Conservation (phyloP, 2,113 vertebrate species). For the Clarias gariepinus region DNA sequence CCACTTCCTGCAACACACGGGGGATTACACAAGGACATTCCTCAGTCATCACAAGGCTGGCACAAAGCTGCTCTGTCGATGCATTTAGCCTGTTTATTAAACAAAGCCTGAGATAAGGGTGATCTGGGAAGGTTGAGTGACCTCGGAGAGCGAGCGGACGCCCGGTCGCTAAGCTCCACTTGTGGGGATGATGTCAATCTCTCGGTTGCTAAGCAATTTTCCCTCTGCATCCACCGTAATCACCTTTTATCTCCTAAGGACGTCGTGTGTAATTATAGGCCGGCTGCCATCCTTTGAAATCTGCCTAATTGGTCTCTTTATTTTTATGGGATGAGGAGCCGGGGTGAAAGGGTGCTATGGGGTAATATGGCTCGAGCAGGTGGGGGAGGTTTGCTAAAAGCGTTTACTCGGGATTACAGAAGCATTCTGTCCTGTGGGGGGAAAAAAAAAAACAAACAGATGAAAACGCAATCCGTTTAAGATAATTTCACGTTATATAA, state of each 20-base stretch:
- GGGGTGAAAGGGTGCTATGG: constrained; percentile 56
- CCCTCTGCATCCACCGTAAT: constrained; percentile 59
- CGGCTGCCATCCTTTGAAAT: constrained; percentile 73
- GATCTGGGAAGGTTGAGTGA: constrained; percentile 43
- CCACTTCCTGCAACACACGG: not conserved
- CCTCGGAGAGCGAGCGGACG: constrained; percentile 43
- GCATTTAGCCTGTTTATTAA: constrained; percentile 26
- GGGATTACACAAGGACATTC: constrained; percentile 19
- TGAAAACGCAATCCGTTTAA: not conserved
- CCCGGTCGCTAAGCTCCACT: constrained; percentile 46
- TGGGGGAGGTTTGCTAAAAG: constrained; percentile 4
- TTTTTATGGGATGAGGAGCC: constrained; percentile 67
- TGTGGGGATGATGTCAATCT: constrained; percentile 55
- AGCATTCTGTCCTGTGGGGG: constrained; percentile 12
- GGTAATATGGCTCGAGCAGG: constrained; percentile 53
- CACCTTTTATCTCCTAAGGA: constrained; percentile 68
- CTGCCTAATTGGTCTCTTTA: constrained; percentile 75
- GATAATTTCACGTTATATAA: constrained; percentile 14
- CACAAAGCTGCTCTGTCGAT: constrained; percentile 26
- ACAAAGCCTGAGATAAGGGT: constrained; percentile 42
- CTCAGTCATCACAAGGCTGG: constrained; percentile 12
- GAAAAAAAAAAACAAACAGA: not conserved
- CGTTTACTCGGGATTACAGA: constrained; percentile 48
- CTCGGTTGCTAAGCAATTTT: constrained; percentile 61
- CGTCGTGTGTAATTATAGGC: constrained; percentile 71